Evolutionary conservation across 2,797 vertebrate species (phyloP).

Genomic region (Nyctibius grandis): DNA sequence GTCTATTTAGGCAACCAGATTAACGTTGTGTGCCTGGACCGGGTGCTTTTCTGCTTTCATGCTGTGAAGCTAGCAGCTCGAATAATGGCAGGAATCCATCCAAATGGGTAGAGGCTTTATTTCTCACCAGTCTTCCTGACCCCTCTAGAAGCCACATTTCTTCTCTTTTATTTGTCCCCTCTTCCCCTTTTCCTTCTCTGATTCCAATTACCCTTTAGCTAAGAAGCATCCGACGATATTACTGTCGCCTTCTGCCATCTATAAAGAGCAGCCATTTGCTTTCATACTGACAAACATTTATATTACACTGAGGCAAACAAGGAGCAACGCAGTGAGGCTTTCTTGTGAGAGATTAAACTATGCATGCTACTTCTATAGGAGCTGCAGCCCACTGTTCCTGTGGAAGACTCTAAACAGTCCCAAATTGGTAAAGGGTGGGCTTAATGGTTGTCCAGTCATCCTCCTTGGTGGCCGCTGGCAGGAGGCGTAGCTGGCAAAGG

Average conservation of each 20-base stretch:
- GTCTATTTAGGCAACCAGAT: slow-evolving; percentile 12
- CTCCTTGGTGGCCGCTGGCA: not conserved
- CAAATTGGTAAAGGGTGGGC: not conserved
- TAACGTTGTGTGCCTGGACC: not conserved
- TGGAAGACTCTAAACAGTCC: not conserved
- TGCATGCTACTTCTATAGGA: not conserved
- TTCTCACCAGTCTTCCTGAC: not conserved
- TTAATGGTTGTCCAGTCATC: not conserved
- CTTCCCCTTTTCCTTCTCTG: not conserved
- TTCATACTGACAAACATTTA: not conserved
- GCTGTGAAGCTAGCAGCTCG: not conserved
- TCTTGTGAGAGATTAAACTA: not conserved
- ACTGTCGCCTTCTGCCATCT: not conserved
- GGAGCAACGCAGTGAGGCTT: not conserved
- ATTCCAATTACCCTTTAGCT: slow-evolving; percentile 17
- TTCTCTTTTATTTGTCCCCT: not conserved
- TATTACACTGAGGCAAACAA: slow-evolving; percentile 2
- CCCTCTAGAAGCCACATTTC: not conserved
- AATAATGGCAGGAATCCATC: not conserved
- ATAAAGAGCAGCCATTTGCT: not conserved
- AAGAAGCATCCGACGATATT: not conserved
- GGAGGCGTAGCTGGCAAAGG: not conserved
- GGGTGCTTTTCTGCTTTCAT: not conserved
- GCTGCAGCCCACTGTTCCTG: not conserved
- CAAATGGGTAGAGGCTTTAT: not conserved